phyloP scores from a whole-genome alignment of 2,888 invertebrate species.

The Corbicula japonica region DNA sequence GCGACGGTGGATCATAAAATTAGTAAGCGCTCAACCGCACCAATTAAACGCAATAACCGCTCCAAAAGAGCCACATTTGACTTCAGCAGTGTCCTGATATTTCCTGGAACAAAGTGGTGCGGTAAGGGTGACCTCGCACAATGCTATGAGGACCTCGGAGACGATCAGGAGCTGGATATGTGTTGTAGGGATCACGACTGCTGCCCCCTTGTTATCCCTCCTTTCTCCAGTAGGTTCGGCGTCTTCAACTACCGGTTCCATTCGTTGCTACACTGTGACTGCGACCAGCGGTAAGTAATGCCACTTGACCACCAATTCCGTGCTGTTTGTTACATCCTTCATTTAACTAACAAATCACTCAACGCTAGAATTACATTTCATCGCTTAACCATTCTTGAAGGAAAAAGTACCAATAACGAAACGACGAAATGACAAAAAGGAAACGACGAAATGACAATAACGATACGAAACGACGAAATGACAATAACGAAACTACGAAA shows the following conservation, averaged over 20 bases:
- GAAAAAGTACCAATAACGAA: too few species aligned
- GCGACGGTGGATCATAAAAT: conserved; percentile 7
- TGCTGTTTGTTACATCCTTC: too few species aligned
- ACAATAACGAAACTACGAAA: too few species aligned
- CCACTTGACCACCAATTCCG: too few species aligned
- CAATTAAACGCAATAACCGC: conserved; percentile 48
- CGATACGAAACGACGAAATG: too few species aligned
- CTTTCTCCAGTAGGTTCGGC: conserved; percentile 94
- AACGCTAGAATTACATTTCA: too few species aligned
- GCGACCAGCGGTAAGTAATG: conserved; percentile 91
- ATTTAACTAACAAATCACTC: too few species aligned
- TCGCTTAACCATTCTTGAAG: too few species aligned
- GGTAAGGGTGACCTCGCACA: conserved; percentile 94
- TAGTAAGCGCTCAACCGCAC: conserved; percentile 49
- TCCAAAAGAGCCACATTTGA: conserved; percentile 57
- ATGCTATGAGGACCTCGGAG: conserved; percentile 93
- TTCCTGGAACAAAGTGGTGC: conserved; percentile 98
- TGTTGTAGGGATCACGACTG: conserved; percentile 96
- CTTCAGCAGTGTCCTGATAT: conserved; percentile 89
- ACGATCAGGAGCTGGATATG: conserved; percentile 93
- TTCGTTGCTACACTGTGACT: conserved; percentile 96
- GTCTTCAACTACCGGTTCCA: conserved; percentile 96
- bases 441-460: too few species aligned
- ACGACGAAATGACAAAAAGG: too few species aligned
- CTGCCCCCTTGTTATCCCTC: conserved; percentile 94